These are phyloP conservation scores for Ophion ventricosus DNA, from an alignment of 2,888 invertebrate genomes.

Conservation along the genomic window DNA sequence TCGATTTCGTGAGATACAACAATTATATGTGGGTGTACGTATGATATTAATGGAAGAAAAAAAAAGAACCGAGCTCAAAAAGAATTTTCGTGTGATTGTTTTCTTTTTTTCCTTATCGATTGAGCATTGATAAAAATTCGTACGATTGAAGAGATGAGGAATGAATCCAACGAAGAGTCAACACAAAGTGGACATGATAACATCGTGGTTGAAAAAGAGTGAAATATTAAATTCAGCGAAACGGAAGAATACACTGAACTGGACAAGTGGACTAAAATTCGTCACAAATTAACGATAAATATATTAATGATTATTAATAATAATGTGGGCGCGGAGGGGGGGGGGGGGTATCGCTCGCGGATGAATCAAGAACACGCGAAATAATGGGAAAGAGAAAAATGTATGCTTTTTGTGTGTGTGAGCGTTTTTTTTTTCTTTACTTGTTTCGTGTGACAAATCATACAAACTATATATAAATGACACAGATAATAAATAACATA, in stretches of 20 bases:
- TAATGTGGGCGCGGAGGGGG: conserved; percentile 39
- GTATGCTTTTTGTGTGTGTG: conserved; percentile 56
- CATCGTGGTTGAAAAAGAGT: conserved; percentile 23
- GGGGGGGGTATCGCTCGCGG: conserved; percentile 33
- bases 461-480: conserved; percentile 61
- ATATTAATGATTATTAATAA: conserved; percentile 59
- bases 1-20: conserved; percentile 36
- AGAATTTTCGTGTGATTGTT: too few species aligned
- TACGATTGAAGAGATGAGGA: conserved; percentile 8
- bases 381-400: conserved; percentile 60
- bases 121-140: conserved; percentile 29
- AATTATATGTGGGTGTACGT: conserved; percentile 20
- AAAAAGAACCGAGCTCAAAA: too few species aligned
- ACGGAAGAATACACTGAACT: conserved; percentile 45
- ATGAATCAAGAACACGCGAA: conserved; percentile 3
- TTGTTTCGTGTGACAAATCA: conserved; percentile 61
- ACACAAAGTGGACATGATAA: conserved; percentile 7
- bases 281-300: conserved; percentile 62
- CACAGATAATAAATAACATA: conserved; percentile 62
- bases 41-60: neutral
- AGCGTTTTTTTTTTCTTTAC: conserved; percentile 56
- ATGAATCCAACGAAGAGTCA: conserved; percentile 29
- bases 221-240: conserved; percentile 38
- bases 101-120: too few species aligned
- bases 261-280: conserved; percentile 58